Evolutionary conservation across 2,797 vertebrate species (phyloP), one percentile per base, ranked within the genome.

Genomic region (Lacerta viridis): DNA sequence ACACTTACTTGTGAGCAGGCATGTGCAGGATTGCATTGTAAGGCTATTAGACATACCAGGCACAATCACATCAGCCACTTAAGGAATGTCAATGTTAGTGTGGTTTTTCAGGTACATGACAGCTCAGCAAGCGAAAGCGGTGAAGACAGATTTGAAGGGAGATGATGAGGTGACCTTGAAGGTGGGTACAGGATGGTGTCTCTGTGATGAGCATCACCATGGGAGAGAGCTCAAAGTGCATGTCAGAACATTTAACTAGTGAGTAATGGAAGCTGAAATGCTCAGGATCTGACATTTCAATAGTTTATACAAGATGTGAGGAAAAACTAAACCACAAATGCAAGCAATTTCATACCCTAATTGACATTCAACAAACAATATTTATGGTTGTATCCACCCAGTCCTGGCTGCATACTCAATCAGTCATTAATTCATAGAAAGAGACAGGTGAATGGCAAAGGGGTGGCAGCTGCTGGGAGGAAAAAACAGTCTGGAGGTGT

Each of bases 291-390:
- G 87, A 83, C 76, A 80, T 59, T 74, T 80, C 68, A 80, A 46
- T 43, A 17, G 27, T 84, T 79, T 83, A 33, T 79, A 71, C 36
- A 84, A 78, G 81, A 83, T 83, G 43, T 27, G 25, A 59, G 64
- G 25, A 84, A 78, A 84, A 87, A 1, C 74, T 39, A 78, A 46
- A 59, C 27, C 39, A 50, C 46, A 79, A 86, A 78, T 69, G 64
- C 66, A 87, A 41, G 33, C 23, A 59, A 80, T 80, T 69, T 27
- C 10, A 59, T 41, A 83, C 11, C 64, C 64, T 77, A 83, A 88
- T 88, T 83, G 43, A 25, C 36, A 88, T 76, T 88, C 87, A 88
- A 41, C 74, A 88, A 87, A n/a, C 79, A 74, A 55, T 55, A 71
- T 55, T 79, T 88, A 83, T 83, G 59, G 8, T 10, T 55, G 15